Base-by-base conservation (phyloP, 2,888 invertebrate species). In the Diploptera punctata region DNA sequence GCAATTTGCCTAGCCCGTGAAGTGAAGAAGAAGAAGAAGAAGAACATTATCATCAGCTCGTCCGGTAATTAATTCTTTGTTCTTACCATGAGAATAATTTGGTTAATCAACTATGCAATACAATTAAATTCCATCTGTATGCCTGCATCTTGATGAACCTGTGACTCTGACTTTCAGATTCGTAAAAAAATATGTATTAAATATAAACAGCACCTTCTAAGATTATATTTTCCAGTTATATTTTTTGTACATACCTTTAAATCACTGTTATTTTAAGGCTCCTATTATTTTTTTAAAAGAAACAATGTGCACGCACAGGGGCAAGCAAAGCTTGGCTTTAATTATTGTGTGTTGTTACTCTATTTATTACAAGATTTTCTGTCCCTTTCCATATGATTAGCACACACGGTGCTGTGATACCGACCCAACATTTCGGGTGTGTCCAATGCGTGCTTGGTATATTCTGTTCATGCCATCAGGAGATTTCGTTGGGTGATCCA, bases 391-490 rank as follows among this genome's bases (percentile, higher is more conserved):
- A n/a, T n/a, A n/a, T n/a, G n/a, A n/a, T n/a, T n/a, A n/a, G 24
- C 21, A 9, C 49, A 49, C 2, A 49, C 49, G 49, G 49, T 21
- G n/a, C n/a, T n/a, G n/a, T n/a, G n/a, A 9, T 44, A 9, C 2
- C 47, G n/a, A 47, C 18, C 18, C 7, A 19, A 5, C 47, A 7
- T n/a, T 18, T 47, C 18, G 43, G 62, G 62, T 19, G 33, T 43
- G 62, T 62, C 62, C 62, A 18, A 19, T 61, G 61, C 31, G 33
- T 61, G 61, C 9, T 18, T 44, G 19, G 49, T 18, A 19, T 61
- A 38, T 61, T 62, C n/a, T 43, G n/a, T 21, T 43, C 43, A 43
- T 62, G 43, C 62, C 62, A 62, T 62, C 62, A 62, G 43, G 43
- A 52, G 24, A 52, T 24, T 52, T 52, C 21, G 52, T 9, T 52